A percentile compares a stretch with the other conserved stretches of the same genome.
These are phyloP conservation scores for Diplogasteroides magnus DNA, from an alignment of 1,140 invertebrate genomes.

Conservation along the genomic window DNA sequence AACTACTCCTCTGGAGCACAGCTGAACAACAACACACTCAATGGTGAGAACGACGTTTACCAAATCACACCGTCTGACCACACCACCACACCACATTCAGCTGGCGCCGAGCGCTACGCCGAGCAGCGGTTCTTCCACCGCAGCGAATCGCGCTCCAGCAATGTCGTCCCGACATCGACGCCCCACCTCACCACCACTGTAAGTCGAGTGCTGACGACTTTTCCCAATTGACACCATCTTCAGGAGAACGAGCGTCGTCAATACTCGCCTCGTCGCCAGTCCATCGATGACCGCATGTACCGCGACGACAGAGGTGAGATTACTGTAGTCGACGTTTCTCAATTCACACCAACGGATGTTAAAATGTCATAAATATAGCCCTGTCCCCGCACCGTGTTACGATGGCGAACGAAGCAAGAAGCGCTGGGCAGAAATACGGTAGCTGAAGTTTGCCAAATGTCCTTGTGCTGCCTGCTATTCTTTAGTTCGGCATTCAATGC, in stretches of 20 bases:
- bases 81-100: background rate
- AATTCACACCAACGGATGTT: background rate
- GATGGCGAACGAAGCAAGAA: slow-evolving; percentile 15
- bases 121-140: background rate
- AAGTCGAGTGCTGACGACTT: no score
- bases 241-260: background rate
- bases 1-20: no score
- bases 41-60: no score
- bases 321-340: background rate
- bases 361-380: background rate
- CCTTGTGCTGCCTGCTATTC: no score
- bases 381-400: slow-evolving; percentile 16
- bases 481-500: background rate
- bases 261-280: background rate
- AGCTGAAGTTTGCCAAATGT: no score
- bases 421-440: background rate
- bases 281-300: background rate
- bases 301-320: background rate
- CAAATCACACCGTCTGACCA: no score
- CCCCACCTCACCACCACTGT: background rate
- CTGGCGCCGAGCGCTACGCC: background rate
- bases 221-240: background rate
- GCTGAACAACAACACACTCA: no score
- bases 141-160: background rate
- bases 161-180: background rate